phyloP scores from a whole-genome alignment of 2,888 invertebrate genomes.

The Lithosia quadra region DNA sequence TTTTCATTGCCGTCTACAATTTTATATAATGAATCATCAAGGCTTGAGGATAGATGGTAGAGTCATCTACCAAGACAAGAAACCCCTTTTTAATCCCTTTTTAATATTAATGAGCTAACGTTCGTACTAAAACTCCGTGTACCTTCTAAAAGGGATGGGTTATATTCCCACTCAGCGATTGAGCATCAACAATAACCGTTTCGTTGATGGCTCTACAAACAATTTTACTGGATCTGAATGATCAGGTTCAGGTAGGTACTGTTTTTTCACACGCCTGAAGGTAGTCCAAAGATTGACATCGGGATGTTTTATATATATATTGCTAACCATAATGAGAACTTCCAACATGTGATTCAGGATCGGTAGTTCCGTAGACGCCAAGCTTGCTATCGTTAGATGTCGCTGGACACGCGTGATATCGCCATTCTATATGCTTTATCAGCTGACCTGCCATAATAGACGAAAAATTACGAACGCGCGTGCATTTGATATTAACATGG shows the following conservation, averaged over 20 bases:
- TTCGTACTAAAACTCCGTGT: background rate
- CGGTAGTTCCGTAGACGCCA: background rate
- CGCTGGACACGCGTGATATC: background rate
- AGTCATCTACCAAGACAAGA: too few relatives aligned
- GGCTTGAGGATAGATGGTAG: background rate
- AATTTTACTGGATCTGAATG: background rate
- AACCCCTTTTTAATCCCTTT: background rate
- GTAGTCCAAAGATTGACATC: too few relatives aligned
- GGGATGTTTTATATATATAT: background rate
- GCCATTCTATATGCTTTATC: background rate
- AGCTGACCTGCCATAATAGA: background rate
- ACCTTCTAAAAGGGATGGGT: background rate
- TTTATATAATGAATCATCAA: conserved; percentile 2
- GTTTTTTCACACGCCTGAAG: background rate
- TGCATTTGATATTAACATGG: background rate
- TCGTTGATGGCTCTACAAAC: background rate
- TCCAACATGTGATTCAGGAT: background rate
- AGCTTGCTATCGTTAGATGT: too few relatives aligned
- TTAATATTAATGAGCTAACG: background rate
- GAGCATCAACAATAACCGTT: background rate
- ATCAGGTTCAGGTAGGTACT: background rate
- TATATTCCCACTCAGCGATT: background rate
- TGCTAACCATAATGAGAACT: background rate
- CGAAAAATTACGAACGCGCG: background rate
- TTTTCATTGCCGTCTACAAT: background rate